phyloP scores from a whole-genome alignment of 1,140 invertebrate genomes.

The Panulirus ornatus region DNA sequence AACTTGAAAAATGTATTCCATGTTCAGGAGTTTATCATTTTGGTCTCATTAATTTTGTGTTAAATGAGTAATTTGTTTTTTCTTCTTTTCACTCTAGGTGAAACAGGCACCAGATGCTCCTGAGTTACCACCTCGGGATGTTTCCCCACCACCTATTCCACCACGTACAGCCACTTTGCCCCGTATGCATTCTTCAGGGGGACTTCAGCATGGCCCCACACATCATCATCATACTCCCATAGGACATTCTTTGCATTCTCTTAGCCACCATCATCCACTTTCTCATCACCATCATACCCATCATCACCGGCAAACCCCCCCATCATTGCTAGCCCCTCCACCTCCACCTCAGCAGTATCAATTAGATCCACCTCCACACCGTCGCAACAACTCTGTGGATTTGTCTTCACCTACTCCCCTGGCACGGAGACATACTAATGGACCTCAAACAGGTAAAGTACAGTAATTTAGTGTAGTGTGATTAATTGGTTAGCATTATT shows the following conservation, averaged over 20 bases:
- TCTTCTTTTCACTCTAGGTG: constrained; percentile 76
- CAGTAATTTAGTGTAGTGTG: too few species aligned
- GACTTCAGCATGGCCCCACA: constrained; percentile 37
- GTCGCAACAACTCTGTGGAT: constrained; percentile 66
- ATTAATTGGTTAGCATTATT: too few species aligned
- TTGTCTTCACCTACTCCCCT: constrained; percentile 61
- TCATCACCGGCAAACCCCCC: constrained; percentile 38
- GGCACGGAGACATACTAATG: constrained; percentile 70
- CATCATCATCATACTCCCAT: constrained; percentile 51
- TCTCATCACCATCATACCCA: constrained; percentile 17
- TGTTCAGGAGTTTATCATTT: too few species aligned
- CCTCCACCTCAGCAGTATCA: constrained; percentile 62
- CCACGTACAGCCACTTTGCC: constrained; percentile 80
- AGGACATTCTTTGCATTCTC: constrained; percentile 39
- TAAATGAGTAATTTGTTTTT: constrained; percentile 22
- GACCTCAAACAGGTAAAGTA: constrained; percentile 61
- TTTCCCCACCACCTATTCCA: constrained; percentile 82
- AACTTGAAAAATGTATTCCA: too few species aligned
- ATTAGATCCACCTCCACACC: constrained; percentile 67
- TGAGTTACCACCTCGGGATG: constrained; percentile 82
- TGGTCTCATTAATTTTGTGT: too few species aligned
- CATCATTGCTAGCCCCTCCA: constrained; percentile 39
- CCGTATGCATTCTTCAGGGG: constrained; percentile 77
- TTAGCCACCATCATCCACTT: constrained; percentile 38
- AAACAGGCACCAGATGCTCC: constrained; percentile 83